Evolutionary conservation across 2,888 invertebrate genomes (phyloP).

Genomic region (Tiliacea aurago): DNA sequence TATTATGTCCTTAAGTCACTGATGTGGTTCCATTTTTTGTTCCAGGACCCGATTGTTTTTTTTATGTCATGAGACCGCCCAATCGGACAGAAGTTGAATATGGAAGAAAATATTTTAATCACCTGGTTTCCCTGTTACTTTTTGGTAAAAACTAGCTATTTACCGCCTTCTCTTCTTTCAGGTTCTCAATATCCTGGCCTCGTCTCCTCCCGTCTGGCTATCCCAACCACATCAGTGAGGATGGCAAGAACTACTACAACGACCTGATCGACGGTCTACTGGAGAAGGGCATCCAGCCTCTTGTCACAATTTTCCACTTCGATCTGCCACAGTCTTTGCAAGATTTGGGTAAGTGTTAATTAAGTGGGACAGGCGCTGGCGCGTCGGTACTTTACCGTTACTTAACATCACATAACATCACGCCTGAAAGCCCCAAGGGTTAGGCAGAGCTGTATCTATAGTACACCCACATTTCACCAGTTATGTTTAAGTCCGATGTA

Average conservation of each 20-base stretch:
- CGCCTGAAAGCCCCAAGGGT: no score
- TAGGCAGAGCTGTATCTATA: no score
- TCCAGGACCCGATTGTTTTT: neutral
- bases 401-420: no score
- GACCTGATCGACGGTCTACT: slow-evolving; percentile 87
- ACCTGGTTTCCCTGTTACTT: no score
- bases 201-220: slow-evolving; percentile 83
- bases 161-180: slow-evolving; percentile 47
- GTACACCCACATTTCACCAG: no score
- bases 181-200: slow-evolving; percentile 91
- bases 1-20: no score
- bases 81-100: neutral
- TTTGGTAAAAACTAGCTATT: no score
- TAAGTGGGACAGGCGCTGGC: no score
- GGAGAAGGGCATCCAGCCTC: slow-evolving; percentile 87
- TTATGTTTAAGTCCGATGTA: no score
- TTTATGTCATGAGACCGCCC: neutral
- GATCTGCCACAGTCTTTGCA: slow-evolving; percentile 84
- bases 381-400: no score
- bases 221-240: slow-evolving; percentile 83
- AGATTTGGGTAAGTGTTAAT: slow-evolving; percentile 71
- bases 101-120: no score
- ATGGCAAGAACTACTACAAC: slow-evolving; percentile 89
- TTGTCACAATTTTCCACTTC: slow-evolving; percentile 87
- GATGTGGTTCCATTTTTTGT: no score